Evolutionary conservation across 1,140 invertebrate genomes (phyloP).

Genomic region (Chironomus striatipennis): DNA sequence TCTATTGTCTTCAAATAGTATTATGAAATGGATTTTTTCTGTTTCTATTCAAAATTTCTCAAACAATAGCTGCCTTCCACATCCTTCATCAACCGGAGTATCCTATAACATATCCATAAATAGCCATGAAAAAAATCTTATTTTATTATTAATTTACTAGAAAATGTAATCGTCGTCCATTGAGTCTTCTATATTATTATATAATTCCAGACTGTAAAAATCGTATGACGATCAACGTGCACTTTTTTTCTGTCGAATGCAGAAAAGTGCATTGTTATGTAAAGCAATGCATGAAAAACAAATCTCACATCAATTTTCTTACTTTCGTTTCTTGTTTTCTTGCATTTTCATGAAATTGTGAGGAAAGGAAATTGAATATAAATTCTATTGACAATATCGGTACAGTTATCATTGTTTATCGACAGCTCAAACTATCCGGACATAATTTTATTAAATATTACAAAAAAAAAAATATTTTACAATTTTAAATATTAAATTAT

Average conservation of each 20-base stretch:
- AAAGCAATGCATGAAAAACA: background rate
- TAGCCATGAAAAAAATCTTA: background rate
- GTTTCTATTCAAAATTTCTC: too few species aligned
- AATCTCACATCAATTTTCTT: too few species aligned
- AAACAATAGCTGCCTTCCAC: too few species aligned
- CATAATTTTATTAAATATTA: background rate
- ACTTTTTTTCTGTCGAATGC: background rate
- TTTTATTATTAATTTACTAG: background rate
- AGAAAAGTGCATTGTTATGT: conserved; percentile 13
- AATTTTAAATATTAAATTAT: too few species aligned
- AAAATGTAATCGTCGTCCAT: background rate
- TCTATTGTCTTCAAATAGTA: too few species aligned
- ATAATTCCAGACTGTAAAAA: background rate
- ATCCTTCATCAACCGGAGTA: too few species aligned
- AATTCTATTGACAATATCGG: background rate
- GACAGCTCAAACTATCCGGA: background rate
- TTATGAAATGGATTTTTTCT: too few species aligned
- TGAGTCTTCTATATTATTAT: background rate
- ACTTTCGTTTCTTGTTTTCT: too few species aligned
- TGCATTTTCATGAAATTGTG: too few species aligned
- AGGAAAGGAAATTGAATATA: background rate
- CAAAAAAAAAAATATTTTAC: too few species aligned
- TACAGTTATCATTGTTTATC: conserved; percentile 9
- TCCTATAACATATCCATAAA: background rate
- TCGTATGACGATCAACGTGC: conserved; percentile 11